Evolutionary conservation across 2,888 invertebrate species (phyloP), one percentile per base, ranked within the genome.

Genomic region (Lasioglossum vierecki): DNA sequence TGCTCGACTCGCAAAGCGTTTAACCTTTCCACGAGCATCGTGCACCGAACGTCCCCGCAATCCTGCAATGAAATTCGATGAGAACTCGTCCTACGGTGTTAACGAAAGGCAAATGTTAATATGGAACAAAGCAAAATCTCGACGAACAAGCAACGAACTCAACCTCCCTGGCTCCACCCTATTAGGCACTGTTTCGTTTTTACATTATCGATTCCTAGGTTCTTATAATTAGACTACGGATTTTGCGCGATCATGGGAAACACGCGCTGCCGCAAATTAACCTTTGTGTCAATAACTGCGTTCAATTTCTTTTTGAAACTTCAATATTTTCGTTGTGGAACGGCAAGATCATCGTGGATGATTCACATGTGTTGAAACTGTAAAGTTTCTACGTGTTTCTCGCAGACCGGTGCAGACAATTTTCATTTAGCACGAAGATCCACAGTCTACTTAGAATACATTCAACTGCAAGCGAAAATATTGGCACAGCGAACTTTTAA

Each of bases 1-100:
- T 5, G 26, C 60, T 63, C 53, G 68, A 9, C 70, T 77, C 49
- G 49, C 53, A 70, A 70, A 49, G 39, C 70, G 77, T 66, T 77
- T 68, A 77, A 77, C 77, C 77, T 70, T 77, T 77, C 53, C 49
- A 53, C 70, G 30, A 77, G 66, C 76, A 46, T 15, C 68, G 49
- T 35, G 46, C 39, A 39, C 18, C 26, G 39, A 68, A 30, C 49
- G 49, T 41, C 68, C 53, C 22, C 53, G 49, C 30, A 70, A 9
- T 39, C 15, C 35, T 39, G 9, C 66, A 15, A 49, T 39, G 26
- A 35, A 39, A 68, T 66, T 39, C 49, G 77, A 77, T 70, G 68
- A 70, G 68, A 70, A 26, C 77, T 70, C 77, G 77, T 53, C 53
- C 9, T 8, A 22, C 53, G n/a, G 9, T 22, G n/a, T 53, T 22